Evolutionary conservation across 2,797 vertebrate species (phyloP), one percentile per base, ranked within the genome.

Genomic region (Gorsachius magnificus): DNA sequence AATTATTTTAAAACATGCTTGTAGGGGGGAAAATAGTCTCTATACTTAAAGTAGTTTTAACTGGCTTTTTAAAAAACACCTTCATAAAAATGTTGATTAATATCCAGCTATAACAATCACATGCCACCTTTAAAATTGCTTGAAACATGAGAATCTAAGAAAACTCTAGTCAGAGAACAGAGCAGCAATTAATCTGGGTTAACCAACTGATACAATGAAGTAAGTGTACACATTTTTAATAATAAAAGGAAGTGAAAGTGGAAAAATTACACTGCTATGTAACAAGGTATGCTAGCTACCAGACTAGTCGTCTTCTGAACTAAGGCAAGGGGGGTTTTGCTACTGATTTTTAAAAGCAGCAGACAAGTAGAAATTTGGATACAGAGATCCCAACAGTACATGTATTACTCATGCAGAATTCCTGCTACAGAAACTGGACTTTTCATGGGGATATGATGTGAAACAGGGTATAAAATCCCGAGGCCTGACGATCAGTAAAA

Each of bases 111-210:
- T 79, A 96, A 51, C 36, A 96, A 88, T 66, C 4, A 6, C 28
- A 68, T 33, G 41, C 65, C 56, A 89, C 50, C 26, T 87, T 96
- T 83, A 88, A 89, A 50, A 92, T 51, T 71, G 35, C 76, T 63
- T 90, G 94, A 90, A 92, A 89, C 66, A 65, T 13, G 41, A 89
- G 61, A 92, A 94, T 82, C 61, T 60, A 95, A 90, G 48, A 92
- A 93, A 95, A 92, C 74, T 91, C 70, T 89, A 83, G 50, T 85
- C 33, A 43, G n/a, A 79, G 51, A 51, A 65, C 24, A 80, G 68
- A 93, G 61, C 18, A 90, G 82, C 41, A 96, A 77, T 93, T 95
- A 95, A 95, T 90, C 80, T 89, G 88, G 56, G 72, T 90, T 96
- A 96, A 86, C 89, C 63, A 76, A 77, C 29, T 92, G 20, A 63